A percentile compares a stretch with the other conserved stretches of the same genome.
Evolutionary conservation across 2,113 vertebrate species (phyloP).

Genomic region (Deroptyus accipitrinus): DNA sequence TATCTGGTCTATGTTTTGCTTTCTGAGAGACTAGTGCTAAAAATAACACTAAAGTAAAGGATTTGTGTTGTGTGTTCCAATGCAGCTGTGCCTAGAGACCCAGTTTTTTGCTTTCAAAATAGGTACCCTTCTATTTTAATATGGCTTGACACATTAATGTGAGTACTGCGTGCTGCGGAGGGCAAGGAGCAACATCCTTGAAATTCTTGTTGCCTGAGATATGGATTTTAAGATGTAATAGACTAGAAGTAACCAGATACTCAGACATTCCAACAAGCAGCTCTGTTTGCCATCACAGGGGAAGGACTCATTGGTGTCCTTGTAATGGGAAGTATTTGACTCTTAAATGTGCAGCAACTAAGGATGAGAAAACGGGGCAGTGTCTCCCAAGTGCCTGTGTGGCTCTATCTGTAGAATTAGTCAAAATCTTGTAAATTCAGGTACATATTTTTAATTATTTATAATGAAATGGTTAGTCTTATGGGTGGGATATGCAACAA

Average conservation of each 20-base stretch:
- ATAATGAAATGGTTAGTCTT: not conserved
- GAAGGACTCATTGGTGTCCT: not conserved
- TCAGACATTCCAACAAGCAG: not conserved
- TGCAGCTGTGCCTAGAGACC: not conserved
- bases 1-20: not conserved
- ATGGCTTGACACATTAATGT: not conserved
- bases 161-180: not conserved
- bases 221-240: not conserved
- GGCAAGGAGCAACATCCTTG: not conserved
- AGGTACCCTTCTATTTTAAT: not conserved
- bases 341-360: not conserved
- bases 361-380: not conserved
- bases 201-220: not conserved
- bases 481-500: not conserved
- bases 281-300: not conserved
- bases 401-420: not conserved
- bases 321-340: not conserved
- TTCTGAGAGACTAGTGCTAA: not conserved
- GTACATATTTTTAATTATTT: not conserved
- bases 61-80: not conserved
- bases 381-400: not conserved
- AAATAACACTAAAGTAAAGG: not conserved
- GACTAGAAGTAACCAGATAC: not conserved
- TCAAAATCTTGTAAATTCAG: not conserved
- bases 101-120: not conserved